Evolutionary conservation across 2,113 vertebrate species (phyloP), one percentile per base, ranked within the genome.

Genomic region (Mola mola): DNA sequence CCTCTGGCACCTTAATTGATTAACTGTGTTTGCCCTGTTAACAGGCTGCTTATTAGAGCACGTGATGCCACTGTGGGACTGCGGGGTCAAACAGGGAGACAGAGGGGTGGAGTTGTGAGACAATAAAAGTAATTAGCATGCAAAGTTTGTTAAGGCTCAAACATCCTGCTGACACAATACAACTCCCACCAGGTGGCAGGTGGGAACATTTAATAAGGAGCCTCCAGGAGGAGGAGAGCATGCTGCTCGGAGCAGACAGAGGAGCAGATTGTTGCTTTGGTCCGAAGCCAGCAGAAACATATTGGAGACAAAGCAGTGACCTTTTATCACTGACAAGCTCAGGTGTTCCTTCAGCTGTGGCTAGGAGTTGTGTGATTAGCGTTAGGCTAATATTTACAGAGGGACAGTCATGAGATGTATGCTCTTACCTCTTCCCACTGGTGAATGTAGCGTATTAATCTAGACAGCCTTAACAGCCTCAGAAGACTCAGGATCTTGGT

Each of bases 401-500:
- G 21, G 20, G 21, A 71, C 4, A 17, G 20, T 17, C 31, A 33
- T 31, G 5, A 61, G 55, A 55, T 15, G n/a, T 48, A 34, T 62
- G 43, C 9, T 6, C 92, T 84, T 64, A 98, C 96, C 96, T 98
- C 96, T 50, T 98, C 96, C 96, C 96, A 98, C 58, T 98, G 96
- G 81, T 98, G 96, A 79, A 98, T 98, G 81, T 98, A 98, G 46
- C 96, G 94, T 83, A 98, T 98, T 68, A 98, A 94, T 15, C 96
- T 89, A 1, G 96, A 98, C 20, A 98, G 94, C 12, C 96, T 92
- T 13, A 98, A 86, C 29, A 98, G 87, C 42, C 96, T 89, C 66
- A 98, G 90, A 22, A 98, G 93, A 77, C 96, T 98, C 37, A 98
- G 93, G 82, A 98, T 98, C 89, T 98, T 98, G 75, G 96, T 97